Evolutionary conservation across 1,140 invertebrate genomes (phyloP), one percentile per base, ranked within the genome.

Genomic region (Drosophila novamexicana): DNA sequence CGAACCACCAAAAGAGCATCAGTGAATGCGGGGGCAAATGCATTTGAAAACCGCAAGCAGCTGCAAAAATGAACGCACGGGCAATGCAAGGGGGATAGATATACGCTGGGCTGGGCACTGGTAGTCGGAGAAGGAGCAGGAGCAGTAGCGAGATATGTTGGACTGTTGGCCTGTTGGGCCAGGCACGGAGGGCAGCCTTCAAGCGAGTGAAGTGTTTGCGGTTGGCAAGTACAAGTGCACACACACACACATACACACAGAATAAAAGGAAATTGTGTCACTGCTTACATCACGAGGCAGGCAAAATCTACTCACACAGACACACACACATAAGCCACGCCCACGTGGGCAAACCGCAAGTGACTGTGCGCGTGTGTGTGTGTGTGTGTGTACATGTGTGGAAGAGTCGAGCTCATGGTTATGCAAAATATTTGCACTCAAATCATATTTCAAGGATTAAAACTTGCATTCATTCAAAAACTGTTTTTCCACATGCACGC

Each of bases 361-460:
- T 63, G 36, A 29, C 45, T 71, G 54, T 47, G 22, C 1, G 10
- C 10, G 14, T 53, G 49, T 37, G 7, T 58, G 18, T 40, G n/a
- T n/a, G n/a, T n/a, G 10, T 62, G 18, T 40, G 34, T 58, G 1
- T 18, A 18, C 1, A 18, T 18, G 32, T 58, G 22, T 29, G 44
- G 16, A 12, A 63, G 66, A 74, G 64, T 88, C 62, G 77, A 73
- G 83, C 83, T 89, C 80, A 80, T 88, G 84, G 84, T 89, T 89
- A 89, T 89, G 77, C 84, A 84, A 89, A 89, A 89, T 89, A 89
- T 89, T 89, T 89, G 84, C 84, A 89, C 84, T 89, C 84, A 89
- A 89, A 89, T 89, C 84, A 89, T 89, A 89, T 89, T 90, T 89
- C 84, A 89, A 89, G 84, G 84, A 89, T 89, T 89, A 89, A 89